phyloP scores from a whole-genome alignment of 2,888 invertebrate species.

The Napeogenes inachia region DNA sequence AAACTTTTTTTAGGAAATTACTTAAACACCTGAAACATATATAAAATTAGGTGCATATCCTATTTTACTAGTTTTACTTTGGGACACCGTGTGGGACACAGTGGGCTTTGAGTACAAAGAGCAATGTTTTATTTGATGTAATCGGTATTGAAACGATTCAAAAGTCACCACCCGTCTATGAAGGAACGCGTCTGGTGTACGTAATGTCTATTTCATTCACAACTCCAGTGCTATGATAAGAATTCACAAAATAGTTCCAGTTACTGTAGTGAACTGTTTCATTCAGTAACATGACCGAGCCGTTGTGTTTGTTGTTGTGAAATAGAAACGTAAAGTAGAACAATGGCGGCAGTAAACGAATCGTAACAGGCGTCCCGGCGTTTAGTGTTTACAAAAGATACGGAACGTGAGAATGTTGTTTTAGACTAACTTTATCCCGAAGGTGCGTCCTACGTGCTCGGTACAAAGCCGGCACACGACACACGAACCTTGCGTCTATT shows the following conservation, averaged over 20 bases:
- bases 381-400: constrained; percentile 64
- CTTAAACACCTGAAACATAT: too few relatives aligned
- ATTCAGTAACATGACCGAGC: constrained; percentile 45
- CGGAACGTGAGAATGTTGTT: constrained; percentile 72
- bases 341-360: constrained; percentile 65
- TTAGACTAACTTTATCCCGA: constrained; percentile 57
- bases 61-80: too few relatives aligned
- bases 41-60: too few relatives aligned
- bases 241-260: constrained; percentile 22
- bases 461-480: constrained; percentile 56
- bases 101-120: too few relatives aligned
- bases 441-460: constrained; percentile 57
- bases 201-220: constrained; percentile 52
- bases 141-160: constrained; percentile 45
- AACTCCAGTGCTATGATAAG: constrained; percentile 32
- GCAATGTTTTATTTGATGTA: constrained; percentile 34
- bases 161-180: constrained; percentile 46
- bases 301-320: constrained; percentile 56
- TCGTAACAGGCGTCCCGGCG: constrained; percentile 60
- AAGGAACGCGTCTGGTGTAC: constrained; percentile 57
- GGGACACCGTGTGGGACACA: too few relatives aligned
- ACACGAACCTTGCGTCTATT: constrained; percentile 53
- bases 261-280: constrained; percentile 37
- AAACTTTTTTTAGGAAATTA: too few relatives aligned
- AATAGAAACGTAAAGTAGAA: constrained; percentile 63